phyloP scores from a whole-genome alignment of 2,888 invertebrate genomes.

The Carabus problematicus region DNA sequence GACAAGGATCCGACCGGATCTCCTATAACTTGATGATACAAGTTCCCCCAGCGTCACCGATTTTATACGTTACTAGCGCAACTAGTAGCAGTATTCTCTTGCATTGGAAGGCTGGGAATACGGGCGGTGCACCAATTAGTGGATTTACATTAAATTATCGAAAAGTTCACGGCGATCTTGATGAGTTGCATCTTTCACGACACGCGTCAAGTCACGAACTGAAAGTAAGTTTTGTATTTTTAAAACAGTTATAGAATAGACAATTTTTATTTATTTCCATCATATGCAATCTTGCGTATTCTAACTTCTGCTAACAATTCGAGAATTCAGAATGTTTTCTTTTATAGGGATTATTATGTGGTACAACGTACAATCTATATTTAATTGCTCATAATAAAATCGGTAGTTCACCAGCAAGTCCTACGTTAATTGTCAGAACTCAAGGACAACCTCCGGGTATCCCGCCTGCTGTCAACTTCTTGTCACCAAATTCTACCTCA shows the following conservation, averaged over 20 bases:
- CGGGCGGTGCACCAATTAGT: constrained; percentile 72
- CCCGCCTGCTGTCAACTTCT: constrained; percentile 68
- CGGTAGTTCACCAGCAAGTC: constrained; percentile 73
- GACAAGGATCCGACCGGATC: constrained; percentile 71
- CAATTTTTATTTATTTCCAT: neutral
- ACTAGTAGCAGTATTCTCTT: constrained; percentile 77
- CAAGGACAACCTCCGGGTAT: constrained; percentile 77
- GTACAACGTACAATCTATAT: constrained; percentile 76
- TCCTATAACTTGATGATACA: constrained; percentile 72
- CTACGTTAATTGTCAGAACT: constrained; percentile 71
- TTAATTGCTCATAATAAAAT: constrained; percentile 75
- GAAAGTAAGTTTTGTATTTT: constrained; percentile 58
- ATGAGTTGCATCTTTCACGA: constrained; percentile 70
- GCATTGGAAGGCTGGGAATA: constrained; percentile 77
- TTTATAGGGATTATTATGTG: constrained; percentile 68
- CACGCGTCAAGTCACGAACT: constrained; percentile 73
- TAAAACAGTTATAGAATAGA: neutral
- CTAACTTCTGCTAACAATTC: neutral
- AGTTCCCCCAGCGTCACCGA: constrained; percentile 78
- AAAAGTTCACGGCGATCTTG: constrained; percentile 69
- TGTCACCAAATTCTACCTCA: constrained; percentile 75
- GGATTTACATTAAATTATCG: constrained; percentile 74
- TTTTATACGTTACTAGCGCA: constrained; percentile 76
- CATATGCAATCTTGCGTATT: neutral
- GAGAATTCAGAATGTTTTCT: neutral